Evolutionary conservation across 1,140 invertebrate species (phyloP), one percentile per base, ranked within the genome.

Genomic region (Saccostrea glomerata): DNA sequence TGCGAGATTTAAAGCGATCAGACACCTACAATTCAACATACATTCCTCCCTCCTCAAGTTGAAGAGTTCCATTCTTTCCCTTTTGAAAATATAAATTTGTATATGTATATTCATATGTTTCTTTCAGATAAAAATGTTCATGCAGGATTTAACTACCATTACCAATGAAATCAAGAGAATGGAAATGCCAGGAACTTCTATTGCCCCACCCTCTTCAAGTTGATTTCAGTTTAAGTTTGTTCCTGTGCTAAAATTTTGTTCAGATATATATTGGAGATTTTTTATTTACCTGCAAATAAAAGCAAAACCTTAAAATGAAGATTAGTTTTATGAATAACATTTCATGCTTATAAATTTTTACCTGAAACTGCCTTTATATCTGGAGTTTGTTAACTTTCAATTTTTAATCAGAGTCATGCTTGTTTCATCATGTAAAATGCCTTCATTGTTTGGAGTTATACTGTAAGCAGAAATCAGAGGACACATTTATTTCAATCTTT

Each of bases 51-150:
- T 92, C 91, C 30, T 92, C 90, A 20, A 90, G 83, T 84, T 89
- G 86, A 66, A 84, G 56, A 7, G 54, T 86, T 73, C 58, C 30
- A 40, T 54, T 20, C 47, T 56, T n/a, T 88, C 40, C 6, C 12
- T 40, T 70, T 23, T 25, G 11, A 25, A 60, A 58, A 36, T 40
- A 20, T 66, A 20, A 20, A 36, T n/a, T 30, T 36, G 11, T 36
- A 4, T 85, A 7, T 30, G n/a, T 56, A 85, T 85, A 11, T n/a
- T 85, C 9, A 85, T 85, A 40, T 63, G 56, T 63, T 66, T 84
- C 54, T 93, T 93, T 83, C 93, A 95, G 94, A 94, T 95, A 82
- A 92, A 93, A 89, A 90, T 91, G 85, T 94, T 94, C 87, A 93
- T 95, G 17, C 93, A 94, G 86, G 94, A 95, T 88, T 89, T 95